Evolutionary conservation across 2,113 vertebrate genomes (phyloP), one percentile per base, ranked within the genome.

Genomic region (Cromileptes altivelis): DNA sequence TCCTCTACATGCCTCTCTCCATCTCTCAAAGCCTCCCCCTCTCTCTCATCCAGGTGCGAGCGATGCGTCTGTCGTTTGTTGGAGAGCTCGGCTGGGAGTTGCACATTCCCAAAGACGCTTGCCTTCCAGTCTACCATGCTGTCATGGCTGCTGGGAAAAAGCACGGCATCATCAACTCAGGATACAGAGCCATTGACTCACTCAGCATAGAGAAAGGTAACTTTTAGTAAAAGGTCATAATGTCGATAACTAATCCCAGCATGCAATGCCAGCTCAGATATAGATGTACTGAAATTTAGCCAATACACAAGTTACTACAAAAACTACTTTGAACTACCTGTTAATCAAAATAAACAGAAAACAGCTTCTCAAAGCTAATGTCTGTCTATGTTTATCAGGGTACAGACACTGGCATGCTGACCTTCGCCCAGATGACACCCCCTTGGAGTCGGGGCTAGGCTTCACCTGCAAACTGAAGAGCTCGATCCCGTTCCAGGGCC

Each of bases 31-130:
- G 60, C 58, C 81, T 80, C 50, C 30, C 30, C 30, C 49, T 73
- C 58, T 81, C 9, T 64, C 55, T 70, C 14, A 0, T 86, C 45
- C 71, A 56, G 10, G 97, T 99, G 42, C 97, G 98, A 72, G 98
- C 97, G 55, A 95, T 99, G 93, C 94, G 98, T 60, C 78, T 99
- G 89, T 98, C 98, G 0, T 99, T 99, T 0, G 98, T 99, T 0
- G 98, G 98, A 0, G 98, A 99, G 94, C 93, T 99, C 88, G 98
- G 98, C 85, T 99, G 98, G 98, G 98, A 99, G 95, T 95, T 99
- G 84, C 98, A 99, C 33, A 88, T 97, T 57, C 98, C 98, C 56
- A 89, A 72, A 89, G 88, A 75, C 0, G 95, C 97, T 73, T 99
- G 97, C 0, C 89, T 98, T 53, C 94, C 95, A 0, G 97, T 99